Percentiles rank a stretch among this genome's conserved stretches.
phyloP scores from a whole-genome alignment of 2,797 vertebrate genomes.

The Hippoglossus hippoglossus region DNA sequence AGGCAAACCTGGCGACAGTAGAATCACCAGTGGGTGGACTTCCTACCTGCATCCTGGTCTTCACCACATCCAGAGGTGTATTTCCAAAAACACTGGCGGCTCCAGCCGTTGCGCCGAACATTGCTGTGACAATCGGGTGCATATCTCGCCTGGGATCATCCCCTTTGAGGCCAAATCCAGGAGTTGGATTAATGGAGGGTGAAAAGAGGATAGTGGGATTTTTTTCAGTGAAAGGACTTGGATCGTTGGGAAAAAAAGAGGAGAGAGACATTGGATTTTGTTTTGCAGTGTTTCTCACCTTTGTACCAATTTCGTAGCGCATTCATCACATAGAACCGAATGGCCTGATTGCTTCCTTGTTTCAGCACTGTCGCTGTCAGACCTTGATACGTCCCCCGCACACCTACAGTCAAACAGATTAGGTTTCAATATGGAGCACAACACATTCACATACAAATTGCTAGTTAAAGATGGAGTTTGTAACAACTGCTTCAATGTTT shows the following conservation, averaged over 20 bases:
- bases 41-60: slow-evolving; percentile 90
- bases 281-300: slow-evolving; percentile 72
- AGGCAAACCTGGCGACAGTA: neutral
- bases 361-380: slow-evolving; percentile 87
- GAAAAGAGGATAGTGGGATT: neutral
- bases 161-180: slow-evolving; percentile 65
- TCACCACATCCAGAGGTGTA: slow-evolving; percentile 88
- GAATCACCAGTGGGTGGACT: neutral
- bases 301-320: slow-evolving; percentile 88
- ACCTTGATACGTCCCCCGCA: slow-evolving; percentile 88
- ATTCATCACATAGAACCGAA: slow-evolving; percentile 90
- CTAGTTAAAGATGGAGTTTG: neutral
- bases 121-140: slow-evolving; percentile 86
- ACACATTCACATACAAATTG: neutral
- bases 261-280: neutral
- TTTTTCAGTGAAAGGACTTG: neutral
- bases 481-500: neutral
- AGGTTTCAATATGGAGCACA: neutral
- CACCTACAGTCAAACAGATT: slow-evolving; percentile 71
- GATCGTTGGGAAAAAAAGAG: neutral
- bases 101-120: slow-evolving; percentile 87
- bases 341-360: slow-evolving; percentile 89
- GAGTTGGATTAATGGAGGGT: neutral
- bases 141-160: slow-evolving; percentile 83
- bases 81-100: slow-evolving; percentile 90